These are phyloP conservation scores for Myotis findleyi DNA, from an alignment of 2,797 vertebrate species.

Conservation along the genomic window DNA sequence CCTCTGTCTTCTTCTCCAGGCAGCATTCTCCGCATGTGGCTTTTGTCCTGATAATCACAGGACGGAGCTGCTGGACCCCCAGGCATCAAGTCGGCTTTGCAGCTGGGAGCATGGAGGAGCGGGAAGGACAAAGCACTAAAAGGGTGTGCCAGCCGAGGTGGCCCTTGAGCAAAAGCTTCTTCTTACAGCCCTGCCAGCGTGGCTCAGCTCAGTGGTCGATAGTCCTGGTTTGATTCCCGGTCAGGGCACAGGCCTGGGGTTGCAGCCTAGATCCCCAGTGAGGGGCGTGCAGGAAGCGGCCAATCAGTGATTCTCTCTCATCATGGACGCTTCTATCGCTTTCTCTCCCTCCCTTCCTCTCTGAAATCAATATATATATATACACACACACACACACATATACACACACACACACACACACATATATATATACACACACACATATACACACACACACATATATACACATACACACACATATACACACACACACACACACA, in stretches of 20 bases:
- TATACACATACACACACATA: no score
- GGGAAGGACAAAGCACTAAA: not conserved
- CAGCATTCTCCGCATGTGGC: not conserved
- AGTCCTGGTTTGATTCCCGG: not conserved
- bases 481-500: no score
- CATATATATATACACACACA: no score
- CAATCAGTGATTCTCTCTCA: not conserved
- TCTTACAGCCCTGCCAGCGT: not conserved
- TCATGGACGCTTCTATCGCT: not conserved
- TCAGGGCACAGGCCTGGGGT: not conserved
- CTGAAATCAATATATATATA: not conserved
- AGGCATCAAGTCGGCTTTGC: not conserved
- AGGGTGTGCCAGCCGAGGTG: not conserved
- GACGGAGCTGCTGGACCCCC: not conserved
- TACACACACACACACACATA: no score
- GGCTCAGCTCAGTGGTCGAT: not conserved
- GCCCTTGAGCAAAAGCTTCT: not conserved
- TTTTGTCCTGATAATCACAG: not conserved
- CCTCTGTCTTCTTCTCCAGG: conserved; percentile 3
- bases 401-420: no score
- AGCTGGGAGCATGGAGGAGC: not conserved
- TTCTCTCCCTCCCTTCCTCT: not conserved
- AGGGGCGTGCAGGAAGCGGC: not conserved
- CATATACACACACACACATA: no score
- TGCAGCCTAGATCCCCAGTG: not conserved